Percentiles rank a stretch among this genome's conserved stretches.
Evolutionary conservation across 2,113 vertebrate species (phyloP).

Genomic region (Callospermophilus lateralis): DNA sequence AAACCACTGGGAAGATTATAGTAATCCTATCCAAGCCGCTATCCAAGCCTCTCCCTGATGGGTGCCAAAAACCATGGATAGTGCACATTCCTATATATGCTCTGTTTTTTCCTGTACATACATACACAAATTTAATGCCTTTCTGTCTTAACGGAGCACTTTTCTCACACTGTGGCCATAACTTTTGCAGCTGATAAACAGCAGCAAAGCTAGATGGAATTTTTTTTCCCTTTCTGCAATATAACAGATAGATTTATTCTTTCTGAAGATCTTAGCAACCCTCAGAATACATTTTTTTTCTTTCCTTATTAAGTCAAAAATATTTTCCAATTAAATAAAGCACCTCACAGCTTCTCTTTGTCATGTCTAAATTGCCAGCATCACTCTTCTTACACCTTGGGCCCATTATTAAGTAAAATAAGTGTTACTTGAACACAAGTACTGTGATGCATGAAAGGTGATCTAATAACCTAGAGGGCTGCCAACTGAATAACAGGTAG

Average conservation of each 20-base stretch:
- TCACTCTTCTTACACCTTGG: not conserved
- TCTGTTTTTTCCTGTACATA: not conserved
- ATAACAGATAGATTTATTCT: not conserved
- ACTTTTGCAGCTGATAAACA: not conserved
- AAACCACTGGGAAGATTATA: not conserved
- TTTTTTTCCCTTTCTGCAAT: not conserved
- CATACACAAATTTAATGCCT: not conserved
- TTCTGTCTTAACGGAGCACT: not conserved
- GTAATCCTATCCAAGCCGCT: not conserved
- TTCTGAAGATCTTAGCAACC: not conserved
- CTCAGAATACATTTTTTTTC: not conserved
- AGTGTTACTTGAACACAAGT: not conserved
- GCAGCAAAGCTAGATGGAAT: not conserved
- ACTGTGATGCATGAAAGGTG: not conserved
- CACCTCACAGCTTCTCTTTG: not conserved
- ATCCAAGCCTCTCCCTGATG: not conserved
- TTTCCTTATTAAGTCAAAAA: not conserved
- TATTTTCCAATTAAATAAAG: not conserved
- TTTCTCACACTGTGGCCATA: not conserved
- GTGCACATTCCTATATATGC: not conserved
- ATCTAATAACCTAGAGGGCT: not conserved
- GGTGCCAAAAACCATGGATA: not conserved
- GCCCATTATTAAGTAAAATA: not conserved
- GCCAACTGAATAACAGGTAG: not conserved
- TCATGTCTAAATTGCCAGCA: not conserved